Evolutionary conservation across 2,113 vertebrate species (phyloP), one percentile per base, ranked within the genome.

Genomic region (Cyphomyrus plagiostoma): DNA sequence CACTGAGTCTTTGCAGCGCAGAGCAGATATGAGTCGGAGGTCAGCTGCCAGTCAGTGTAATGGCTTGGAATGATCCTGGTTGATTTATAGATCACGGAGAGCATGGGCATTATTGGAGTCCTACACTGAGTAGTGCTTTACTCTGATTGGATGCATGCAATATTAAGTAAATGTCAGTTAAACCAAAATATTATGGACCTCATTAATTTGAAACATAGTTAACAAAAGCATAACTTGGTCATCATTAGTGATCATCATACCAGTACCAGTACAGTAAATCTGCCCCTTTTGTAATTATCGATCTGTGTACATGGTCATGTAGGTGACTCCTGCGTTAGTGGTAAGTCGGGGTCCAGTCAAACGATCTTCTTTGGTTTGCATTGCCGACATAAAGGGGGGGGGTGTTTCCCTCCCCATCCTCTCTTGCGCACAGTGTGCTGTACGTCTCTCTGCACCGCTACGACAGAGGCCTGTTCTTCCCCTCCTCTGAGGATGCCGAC

Each of bases 401-500:
- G 70, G 17, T 56, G 46, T 48, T 84, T 89, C 52, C 62, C 17
- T 45, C 21, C 3, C 42, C 42, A 3, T 52, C 80, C 42, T 89
- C 45, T 92, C 74, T 45, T 8, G 21, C 56, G 56, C 66, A 3
- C 90, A 96, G 96, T 4, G 95, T 98, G 74, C 94, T 98, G 0
- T 98, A 98, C 86, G 1, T 98, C 83, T 98, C 97, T 4, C 94
- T 98, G 88, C 97, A 98, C 92, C 97, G 97, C 88, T 98, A 97
- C 4, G 97, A 98, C 91, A 92, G 95, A 0, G 97, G 96, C 15
- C 86, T 88, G 0, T 98, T 98, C 95, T 98, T 98, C 92, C 97
- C 97, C 1, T 93, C 92, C 4, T 97, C 97, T 0, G 93, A 95
- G 83, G 97, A 97, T 2, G 97, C 95, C 0, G 93, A 96, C 77